Evolutionary conservation across 2,888 invertebrate species (phyloP).

Genomic region (Pristionchus exspectatus): DNA sequence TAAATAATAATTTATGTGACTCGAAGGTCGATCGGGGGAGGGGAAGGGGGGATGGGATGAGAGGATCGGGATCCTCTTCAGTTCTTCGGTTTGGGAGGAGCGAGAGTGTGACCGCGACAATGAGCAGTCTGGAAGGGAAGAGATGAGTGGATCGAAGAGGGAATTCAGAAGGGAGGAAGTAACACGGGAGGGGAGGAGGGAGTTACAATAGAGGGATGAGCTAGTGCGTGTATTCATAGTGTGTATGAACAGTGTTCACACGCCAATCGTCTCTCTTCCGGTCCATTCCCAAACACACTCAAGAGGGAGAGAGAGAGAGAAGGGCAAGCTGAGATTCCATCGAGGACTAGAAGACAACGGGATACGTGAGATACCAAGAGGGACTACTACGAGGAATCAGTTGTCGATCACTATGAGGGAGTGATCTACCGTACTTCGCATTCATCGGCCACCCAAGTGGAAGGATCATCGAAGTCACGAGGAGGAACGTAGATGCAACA

Average conservation of each 20-base stretch:
- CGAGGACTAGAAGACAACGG: background rate
- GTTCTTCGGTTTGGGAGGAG: conserved; percentile 53
- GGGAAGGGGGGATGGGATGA: background rate
- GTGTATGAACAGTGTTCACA: conserved; percentile 52
- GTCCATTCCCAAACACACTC: conserved; percentile 15
- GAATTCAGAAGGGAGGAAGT: background rate
- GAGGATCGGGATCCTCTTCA: background rate
- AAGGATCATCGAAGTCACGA: conserved; percentile 77
- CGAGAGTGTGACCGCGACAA: conserved; percentile 75
- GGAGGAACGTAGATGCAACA: conserved; percentile 79
- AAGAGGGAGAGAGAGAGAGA: no score
- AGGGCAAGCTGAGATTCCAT: background rate
- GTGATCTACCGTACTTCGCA: conserved; percentile 60
- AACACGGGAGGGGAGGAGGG: background rate
- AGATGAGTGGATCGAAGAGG: background rate
- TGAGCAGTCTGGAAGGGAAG: conserved; percentile 68
- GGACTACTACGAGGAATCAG: background rate
- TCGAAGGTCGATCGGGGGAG: background rate
- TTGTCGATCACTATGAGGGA: background rate
- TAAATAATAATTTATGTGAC: conserved; percentile 56
- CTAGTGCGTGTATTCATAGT: conserved; percentile 10
- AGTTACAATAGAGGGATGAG: conserved; percentile 29
- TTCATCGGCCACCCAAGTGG: conserved; percentile 75
- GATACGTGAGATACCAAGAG: background rate
- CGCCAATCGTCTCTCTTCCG: conserved; percentile 21